Percentiles rank a stretch among this genome's conserved stretches.
Conservation (phyloP, 2,797 vertebrate genomes). For the Lepidocolaptes lacrymiger region DNA sequence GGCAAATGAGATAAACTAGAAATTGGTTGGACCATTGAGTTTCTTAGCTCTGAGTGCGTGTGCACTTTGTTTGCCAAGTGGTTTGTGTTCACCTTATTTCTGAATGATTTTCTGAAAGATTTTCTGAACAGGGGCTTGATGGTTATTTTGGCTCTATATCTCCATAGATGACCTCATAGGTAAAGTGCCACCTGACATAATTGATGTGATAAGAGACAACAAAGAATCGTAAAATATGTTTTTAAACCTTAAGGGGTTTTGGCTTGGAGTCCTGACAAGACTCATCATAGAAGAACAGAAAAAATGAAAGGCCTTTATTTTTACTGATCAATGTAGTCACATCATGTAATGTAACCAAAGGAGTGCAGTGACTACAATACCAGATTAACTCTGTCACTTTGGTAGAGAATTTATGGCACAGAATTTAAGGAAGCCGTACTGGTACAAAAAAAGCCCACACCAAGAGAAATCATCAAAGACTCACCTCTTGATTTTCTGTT, state of each 20-base stretch:
- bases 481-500: background rate
- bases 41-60: background rate
- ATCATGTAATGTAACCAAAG: background rate
- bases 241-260: background rate
- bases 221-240: rapidly evolving
- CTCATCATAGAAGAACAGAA: rapidly evolving
- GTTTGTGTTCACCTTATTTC: background rate
- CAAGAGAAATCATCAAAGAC: background rate
- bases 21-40: background rate
- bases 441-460: background rate
- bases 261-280: background rate
- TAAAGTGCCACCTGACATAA: background rate
- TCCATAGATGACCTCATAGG: background rate
- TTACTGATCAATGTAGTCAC: background rate
- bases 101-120: background rate
- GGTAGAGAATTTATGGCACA: background rate
- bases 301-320: background rate
- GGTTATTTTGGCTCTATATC: rapidly evolving
- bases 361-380: background rate
- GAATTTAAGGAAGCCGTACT: background rate
- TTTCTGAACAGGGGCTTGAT: background rate
- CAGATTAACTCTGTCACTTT: background rate
- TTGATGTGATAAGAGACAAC: background rate
- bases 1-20: background rate
- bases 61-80: background rate